These are phyloP conservation scores for Solenopsis invicta DNA, from an alignment of 1,140 invertebrate genomes.

Conservation along the genomic window DNA sequence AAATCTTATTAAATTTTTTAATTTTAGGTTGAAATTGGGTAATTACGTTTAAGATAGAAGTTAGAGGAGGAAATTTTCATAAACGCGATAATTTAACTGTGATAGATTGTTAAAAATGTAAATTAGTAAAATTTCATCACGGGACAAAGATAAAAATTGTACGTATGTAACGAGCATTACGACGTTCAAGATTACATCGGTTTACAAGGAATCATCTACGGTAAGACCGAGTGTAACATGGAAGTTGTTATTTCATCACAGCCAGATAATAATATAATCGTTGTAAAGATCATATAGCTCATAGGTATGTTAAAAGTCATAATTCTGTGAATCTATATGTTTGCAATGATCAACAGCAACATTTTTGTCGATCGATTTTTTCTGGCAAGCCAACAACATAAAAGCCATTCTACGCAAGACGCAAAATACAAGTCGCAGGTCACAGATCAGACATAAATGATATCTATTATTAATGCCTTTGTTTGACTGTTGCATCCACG, in stretches of 20 bases:
- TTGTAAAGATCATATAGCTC: constrained; percentile 59
- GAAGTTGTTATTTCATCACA: background rate
- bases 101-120: background rate
- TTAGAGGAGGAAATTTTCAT: background rate
- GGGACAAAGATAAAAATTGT: background rate
- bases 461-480: too few relatives aligned
- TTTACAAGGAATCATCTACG: background rate
- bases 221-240: constrained; percentile 3
- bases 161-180: background rate
- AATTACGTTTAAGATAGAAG: background rate
- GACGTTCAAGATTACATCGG: constrained; percentile 6
- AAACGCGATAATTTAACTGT: background rate
- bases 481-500: too few relatives aligned
- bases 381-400: background rate
- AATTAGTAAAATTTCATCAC: constrained; percentile 3
- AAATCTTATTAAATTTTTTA: background rate
- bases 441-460: too few relatives aligned
- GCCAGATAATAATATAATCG: background rate
- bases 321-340: constrained; percentile 52
- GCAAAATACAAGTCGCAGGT: too few relatives aligned
- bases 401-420: background rate
- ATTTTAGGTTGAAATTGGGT: background rate
- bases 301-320: constrained; percentile 49
- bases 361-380: constrained; percentile 44
- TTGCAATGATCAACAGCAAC: constrained; percentile 37